These are phyloP conservation scores for Teleogryllus occipitalis DNA, from an alignment of 1,140 invertebrate species.

Conservation along the genomic window DNA sequence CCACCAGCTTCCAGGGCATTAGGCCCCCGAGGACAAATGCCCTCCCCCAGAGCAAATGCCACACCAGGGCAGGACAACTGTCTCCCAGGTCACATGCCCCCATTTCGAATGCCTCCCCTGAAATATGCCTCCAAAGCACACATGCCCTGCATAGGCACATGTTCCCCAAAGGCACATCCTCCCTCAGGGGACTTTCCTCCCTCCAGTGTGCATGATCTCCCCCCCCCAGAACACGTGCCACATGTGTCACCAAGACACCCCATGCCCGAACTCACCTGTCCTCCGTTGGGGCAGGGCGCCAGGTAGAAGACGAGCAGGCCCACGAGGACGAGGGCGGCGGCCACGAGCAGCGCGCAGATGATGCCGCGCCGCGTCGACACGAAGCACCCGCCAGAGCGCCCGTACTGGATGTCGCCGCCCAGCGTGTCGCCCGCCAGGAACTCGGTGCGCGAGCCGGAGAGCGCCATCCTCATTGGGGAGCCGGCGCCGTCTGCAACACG, in stretches of 20 bases:
- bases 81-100: too few species aligned
- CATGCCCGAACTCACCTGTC: conserved; percentile 9
- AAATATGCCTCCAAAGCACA: too few species aligned
- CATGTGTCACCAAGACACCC: not conserved
- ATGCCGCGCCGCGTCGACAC: conserved; percentile 7
- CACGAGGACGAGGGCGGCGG: not conserved
- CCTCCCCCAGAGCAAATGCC: too few species aligned
- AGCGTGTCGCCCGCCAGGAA: conserved; percentile 6
- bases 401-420: conserved; percentile 8
- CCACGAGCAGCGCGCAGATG: not conserved
- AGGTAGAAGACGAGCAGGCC: conserved; percentile 14
- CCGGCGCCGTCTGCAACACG: too few species aligned
- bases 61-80: too few species aligned
- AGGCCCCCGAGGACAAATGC: too few species aligned
- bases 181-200: too few species aligned
- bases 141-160: too few species aligned
- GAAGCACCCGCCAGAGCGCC: conserved; percentile 9
- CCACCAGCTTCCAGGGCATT: too few species aligned
- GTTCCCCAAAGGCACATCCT: too few species aligned
- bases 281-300: not conserved
- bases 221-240: conserved; percentile 23
- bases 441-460: not conserved
- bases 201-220: too few species aligned
- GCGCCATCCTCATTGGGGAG: not conserved
- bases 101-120: too few species aligned